These are phyloP conservation scores for Strigops habroptila DNA, from an alignment of 2,113 vertebrate species.

Conservation along the genomic window DNA sequence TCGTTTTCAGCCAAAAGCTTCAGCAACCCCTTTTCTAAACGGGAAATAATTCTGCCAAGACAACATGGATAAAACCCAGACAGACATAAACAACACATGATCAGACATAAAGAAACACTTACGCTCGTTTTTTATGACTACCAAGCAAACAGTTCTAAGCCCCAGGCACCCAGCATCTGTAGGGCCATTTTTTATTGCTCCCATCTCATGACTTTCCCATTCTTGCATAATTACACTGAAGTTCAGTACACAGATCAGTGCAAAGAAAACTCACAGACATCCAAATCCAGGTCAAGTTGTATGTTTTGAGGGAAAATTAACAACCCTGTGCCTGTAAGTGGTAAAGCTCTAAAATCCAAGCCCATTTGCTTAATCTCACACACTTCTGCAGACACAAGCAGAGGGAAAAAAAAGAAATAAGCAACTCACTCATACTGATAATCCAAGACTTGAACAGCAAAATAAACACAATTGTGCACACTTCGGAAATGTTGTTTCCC, in stretches of 20 bases:
- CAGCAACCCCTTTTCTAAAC: constrained; percentile 88
- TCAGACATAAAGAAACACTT: not conserved
- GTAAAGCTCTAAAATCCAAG: not conserved
- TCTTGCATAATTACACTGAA: not conserved
- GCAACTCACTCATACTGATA: constrained; percentile 90
- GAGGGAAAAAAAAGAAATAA: not conserved
- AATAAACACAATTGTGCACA: constrained; percentile 96
- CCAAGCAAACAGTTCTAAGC: not conserved
- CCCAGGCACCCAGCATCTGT: not conserved
- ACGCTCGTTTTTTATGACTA: not conserved
- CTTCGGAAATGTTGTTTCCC: constrained; percentile 83
- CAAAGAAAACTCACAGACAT: not conserved
- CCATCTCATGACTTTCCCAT: not conserved
- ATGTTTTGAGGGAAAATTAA: not conserved
- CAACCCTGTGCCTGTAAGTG: not conserved
- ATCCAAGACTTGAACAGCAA: constrained; percentile 90
- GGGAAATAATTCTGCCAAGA: constrained; percentile 82
- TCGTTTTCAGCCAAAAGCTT: constrained; percentile 95
- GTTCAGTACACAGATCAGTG: not conserved
- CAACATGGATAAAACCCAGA: not conserved
- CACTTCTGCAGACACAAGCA: not conserved
- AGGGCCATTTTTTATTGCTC: not conserved
- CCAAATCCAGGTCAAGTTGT: not conserved
- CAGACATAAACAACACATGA: not conserved
- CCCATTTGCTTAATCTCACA: not conserved